Evolutionary conservation across 2,797 vertebrate genomes (phyloP), one percentile per base, ranked within the genome.

Genomic region (Leptatherina wallacei): DNA sequence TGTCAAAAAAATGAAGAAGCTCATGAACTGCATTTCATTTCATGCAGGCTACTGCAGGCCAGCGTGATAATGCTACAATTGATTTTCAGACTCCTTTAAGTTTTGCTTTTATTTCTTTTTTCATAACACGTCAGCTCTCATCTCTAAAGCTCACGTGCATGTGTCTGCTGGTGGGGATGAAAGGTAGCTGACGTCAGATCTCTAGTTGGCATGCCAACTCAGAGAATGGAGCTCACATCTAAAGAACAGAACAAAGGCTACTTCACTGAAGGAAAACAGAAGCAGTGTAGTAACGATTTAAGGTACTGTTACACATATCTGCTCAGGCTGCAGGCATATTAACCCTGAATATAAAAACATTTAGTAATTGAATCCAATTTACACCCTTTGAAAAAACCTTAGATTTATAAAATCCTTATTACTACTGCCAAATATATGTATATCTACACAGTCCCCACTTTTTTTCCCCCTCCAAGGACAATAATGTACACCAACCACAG

Each of bases 401-500:
- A 1, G 1, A 22, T 44, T 7, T 2, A 52, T 5, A 57, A 65
- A 65, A 0, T 55, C 12, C 18, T 16, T 7, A 1, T 27, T 10
- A 38, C 30, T 16, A 1, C 36, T 22, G 14, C 22, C 14, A 14
- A 38, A 38, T 20, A 42, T 35, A 44, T 11, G 18, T 20, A 6
- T 8, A 22, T 51, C 49, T 13, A 3, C 24, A 27, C 10, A n/a
- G 10, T 12, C 3, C 56, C 65, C 75, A 44, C 27, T 66, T 40
- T 29, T 5, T 11, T 27, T 27, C 24, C 24, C 30, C 18, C 60
- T 54, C 56, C 67, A 75, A 68, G 40, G 76, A 71, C 66, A 65
- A 60, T 9, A 44, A 75, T 55, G 68, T 91, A 91, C 93, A 96
- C 95, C 90, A 94, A 61, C 73, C 49, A 52, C 22, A 52, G 20